Conservation (phyloP, 2,113 vertebrate species). For the Xiphias gladius region DNA sequence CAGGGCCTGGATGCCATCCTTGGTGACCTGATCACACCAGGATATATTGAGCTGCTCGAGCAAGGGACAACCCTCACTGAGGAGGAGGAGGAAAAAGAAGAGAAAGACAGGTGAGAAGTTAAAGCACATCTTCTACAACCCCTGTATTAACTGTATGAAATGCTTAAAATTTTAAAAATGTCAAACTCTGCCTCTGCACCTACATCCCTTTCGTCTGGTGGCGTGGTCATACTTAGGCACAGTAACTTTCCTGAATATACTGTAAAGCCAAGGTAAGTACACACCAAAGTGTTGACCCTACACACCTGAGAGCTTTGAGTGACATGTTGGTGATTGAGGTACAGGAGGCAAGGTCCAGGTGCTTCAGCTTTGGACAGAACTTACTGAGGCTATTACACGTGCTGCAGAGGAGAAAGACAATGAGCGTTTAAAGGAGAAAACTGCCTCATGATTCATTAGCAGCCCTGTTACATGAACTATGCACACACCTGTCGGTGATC, state of each 20-base stretch:
- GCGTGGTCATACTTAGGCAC: background rate
- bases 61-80: constrained; percentile 96
- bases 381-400: constrained; percentile 98
- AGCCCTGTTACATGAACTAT: background rate
- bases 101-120: background rate
- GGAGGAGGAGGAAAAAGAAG: constrained; percentile 8
- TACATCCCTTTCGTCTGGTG: background rate
- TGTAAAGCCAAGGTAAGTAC: background rate
- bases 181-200: background rate
- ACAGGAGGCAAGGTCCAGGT: constrained; percentile 96
- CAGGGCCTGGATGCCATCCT: constrained; percentile 97
- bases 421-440: background rate
- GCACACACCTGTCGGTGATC: constrained; percentile 94
- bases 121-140: background rate
- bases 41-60: constrained; percentile 98
- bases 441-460: background rate
- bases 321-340: constrained; percentile 99
- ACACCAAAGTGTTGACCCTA: background rate
- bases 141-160: background rate
- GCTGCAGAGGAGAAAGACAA: constrained; percentile 79
- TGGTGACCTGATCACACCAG: constrained; percentile 99
- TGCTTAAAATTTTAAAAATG: background rate
- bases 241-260: background rate
- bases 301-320: constrained; percentile 96
- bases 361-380: constrained; percentile 98